Percentiles rank a stretch among this genome's conserved stretches.
Evolutionary conservation across 2,888 invertebrate genomes (phyloP).

Genomic region (Ametastegia equiseti): DNA sequence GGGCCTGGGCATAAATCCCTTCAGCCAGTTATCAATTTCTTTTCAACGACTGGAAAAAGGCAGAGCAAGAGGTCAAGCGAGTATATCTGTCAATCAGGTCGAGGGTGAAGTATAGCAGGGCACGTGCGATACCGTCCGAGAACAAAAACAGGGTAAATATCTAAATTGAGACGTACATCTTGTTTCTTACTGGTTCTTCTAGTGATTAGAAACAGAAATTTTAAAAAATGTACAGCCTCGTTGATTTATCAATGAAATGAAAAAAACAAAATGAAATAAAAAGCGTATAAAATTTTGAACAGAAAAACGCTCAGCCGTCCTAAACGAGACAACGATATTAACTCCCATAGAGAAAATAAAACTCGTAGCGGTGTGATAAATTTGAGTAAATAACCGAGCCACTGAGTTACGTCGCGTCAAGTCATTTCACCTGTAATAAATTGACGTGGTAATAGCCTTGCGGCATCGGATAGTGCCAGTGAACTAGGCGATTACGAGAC

Average conservation of each 20-base stretch:
- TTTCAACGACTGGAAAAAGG: slow-evolving; percentile 38
- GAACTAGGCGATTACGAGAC: slow-evolving; percentile 25
- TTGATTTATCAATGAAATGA: neutral
- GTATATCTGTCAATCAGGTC: slow-evolving; percentile 34
- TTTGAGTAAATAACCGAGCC: slow-evolving; percentile 15
- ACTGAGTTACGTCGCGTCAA: slow-evolving; percentile 32
- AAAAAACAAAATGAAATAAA: neutral
- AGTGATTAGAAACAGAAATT: neutral
- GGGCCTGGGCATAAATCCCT: slow-evolving; percentile 36
- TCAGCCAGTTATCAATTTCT: slow-evolving; percentile 43
- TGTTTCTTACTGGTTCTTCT: too few relatives aligned
- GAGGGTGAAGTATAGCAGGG: slow-evolving; percentile 12
- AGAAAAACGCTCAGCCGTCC: too few relatives aligned
- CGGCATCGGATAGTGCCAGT: slow-evolving; percentile 4
- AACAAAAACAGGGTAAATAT: neutral
- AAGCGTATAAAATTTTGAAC: neutral
- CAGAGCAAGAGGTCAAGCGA: slow-evolving; percentile 33
- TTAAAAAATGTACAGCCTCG: neutral
- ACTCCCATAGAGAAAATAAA: neutral
- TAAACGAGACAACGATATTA: too few relatives aligned
- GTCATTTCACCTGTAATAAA: slow-evolving; percentile 35
- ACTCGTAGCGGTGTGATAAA: slow-evolving; percentile 3
- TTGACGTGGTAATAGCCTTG: slow-evolving; percentile 36
- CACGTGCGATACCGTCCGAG: slow-evolving; percentile 19
- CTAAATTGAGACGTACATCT: neutral